Evolutionary conservation across 2,113 vertebrate genomes (phyloP).

Genomic region (Marmota monax): DNA sequence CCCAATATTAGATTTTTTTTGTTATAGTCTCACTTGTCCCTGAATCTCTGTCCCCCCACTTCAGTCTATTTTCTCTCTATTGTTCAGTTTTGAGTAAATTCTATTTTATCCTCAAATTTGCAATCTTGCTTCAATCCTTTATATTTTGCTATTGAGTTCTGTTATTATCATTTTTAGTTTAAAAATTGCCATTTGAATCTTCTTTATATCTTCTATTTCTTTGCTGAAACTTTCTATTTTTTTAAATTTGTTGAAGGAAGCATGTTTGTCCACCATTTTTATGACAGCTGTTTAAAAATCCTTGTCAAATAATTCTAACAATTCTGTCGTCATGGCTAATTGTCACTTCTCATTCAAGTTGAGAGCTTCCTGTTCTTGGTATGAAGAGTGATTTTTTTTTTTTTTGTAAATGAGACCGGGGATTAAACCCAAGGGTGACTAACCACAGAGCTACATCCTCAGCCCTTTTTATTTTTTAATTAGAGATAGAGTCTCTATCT

Average conservation of each 20-base stretch:
- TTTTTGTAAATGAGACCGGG: neutral
- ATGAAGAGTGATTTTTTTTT: neutral
- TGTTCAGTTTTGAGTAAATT: conserved; percentile 49
- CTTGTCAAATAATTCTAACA: conserved; percentile 48
- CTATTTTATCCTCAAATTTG: neutral
- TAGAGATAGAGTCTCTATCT: no score
- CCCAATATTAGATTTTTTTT: neutral
- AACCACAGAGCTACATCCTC: no score
- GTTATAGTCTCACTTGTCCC: conserved; percentile 8
- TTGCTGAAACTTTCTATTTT: neutral
- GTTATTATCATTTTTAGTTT: conserved; percentile 26
- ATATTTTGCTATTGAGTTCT: conserved; percentile 20
- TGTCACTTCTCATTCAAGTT: conserved; percentile 35
- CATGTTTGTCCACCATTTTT: conserved; percentile 32
- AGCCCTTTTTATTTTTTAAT: no score
- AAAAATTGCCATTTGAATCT: conserved; percentile 57
- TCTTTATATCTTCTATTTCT: conserved; percentile 56
- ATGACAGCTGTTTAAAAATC: conserved; percentile 37
- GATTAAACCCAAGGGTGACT: no score
- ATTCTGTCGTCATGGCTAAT: conserved; percentile 39
- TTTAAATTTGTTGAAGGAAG: neutral
- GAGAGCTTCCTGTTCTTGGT: conserved; percentile 30
- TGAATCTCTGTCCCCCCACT: neutral
- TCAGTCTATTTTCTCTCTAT: conserved; percentile 25
- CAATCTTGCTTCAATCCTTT: neutral